phyloP scores from a whole-genome alignment of 2,888 invertebrate species.

The Chalcis sispes region DNA sequence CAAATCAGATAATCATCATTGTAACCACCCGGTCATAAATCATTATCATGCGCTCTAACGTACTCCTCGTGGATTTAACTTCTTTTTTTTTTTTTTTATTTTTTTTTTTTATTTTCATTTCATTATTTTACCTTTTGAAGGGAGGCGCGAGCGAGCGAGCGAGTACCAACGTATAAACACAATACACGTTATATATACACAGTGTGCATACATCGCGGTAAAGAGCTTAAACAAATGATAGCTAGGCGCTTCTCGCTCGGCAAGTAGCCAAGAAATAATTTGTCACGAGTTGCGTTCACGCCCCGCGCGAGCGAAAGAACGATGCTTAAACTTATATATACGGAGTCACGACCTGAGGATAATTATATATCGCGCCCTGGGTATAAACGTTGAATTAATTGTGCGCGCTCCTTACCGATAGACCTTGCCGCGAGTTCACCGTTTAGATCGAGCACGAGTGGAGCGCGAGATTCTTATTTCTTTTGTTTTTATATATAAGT shows the following conservation, averaged over 20 bases:
- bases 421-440: constrained; percentile 7
- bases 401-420: constrained; percentile 2
- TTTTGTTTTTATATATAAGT: background rate
- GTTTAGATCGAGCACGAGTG: no score
- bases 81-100: no score
- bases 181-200: no score
- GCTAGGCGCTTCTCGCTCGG: background rate
- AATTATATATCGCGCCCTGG: constrained; percentile 20
- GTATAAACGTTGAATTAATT: background rate
- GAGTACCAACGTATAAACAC: no score
- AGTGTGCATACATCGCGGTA: no score
- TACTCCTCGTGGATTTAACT: no score
- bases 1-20: constrained; percentile 47
- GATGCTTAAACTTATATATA: no score
- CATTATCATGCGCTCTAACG: constrained; percentile 32
- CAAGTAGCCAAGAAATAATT: constrained; percentile 38
- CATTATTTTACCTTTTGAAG: no score
- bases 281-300: constrained; percentile 22
- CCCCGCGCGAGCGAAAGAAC: no score
- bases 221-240: constrained; percentile 30
- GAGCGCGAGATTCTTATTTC: background rate
- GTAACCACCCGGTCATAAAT: constrained; percentile 27
- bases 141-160: no score
- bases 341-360: constrained; percentile 1
- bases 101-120: no score